A percentile compares a stretch with the other conserved stretches of the same genome.
Evolutionary conservation across 2,797 vertebrate genomes (phyloP).

Genomic region (Fistularia commersonii): DNA sequence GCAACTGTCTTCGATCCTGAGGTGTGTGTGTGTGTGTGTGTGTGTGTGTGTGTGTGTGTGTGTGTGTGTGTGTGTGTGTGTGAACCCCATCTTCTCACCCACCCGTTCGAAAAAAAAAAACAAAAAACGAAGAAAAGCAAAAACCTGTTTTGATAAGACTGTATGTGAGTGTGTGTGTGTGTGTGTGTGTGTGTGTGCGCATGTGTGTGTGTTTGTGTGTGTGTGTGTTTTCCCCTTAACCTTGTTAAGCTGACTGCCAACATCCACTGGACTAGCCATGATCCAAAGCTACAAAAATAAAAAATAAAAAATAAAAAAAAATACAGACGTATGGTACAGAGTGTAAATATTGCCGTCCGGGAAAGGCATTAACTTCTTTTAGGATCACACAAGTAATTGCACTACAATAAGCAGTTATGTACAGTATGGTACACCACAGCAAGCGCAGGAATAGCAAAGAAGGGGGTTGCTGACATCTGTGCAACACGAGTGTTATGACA

Average conservation of each 20-base stretch:
- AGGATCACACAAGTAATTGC: constrained; percentile 78
- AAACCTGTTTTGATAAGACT: constrained; percentile 62
- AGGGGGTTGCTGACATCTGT: constrained; percentile 62
- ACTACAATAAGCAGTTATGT: constrained; percentile 83
- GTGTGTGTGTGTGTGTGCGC: no score
- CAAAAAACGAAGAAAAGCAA: constrained; percentile 26
- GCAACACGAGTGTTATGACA: constrained; percentile 72
- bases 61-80: constrained; percentile 1
- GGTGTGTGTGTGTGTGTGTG: constrained; percentile 63
- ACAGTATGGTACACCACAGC: constrained; percentile 83
- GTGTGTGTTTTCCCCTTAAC: constrained; percentile 60
- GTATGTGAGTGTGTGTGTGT: no score
- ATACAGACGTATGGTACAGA: constrained; percentile 78
- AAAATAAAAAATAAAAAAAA: no score
- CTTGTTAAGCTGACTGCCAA: constrained; percentile 63
- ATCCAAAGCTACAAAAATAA: constrained; percentile 72
- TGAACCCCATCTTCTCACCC: constrained; percentile 65
- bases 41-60: constrained; percentile 7
- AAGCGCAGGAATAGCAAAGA: constrained; percentile 72
- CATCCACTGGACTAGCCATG: constrained; percentile 64
- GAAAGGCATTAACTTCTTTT: constrained; percentile 76
- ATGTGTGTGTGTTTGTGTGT: no score
- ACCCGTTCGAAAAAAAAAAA: constrained; percentile 45
- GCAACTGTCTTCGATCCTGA: constrained; percentile 82
- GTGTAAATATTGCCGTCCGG: constrained; percentile 76